These are phyloP conservation scores for Chrosomus eos DNA, from an alignment of 2,797 vertebrate genomes.

Conservation along the genomic window DNA sequence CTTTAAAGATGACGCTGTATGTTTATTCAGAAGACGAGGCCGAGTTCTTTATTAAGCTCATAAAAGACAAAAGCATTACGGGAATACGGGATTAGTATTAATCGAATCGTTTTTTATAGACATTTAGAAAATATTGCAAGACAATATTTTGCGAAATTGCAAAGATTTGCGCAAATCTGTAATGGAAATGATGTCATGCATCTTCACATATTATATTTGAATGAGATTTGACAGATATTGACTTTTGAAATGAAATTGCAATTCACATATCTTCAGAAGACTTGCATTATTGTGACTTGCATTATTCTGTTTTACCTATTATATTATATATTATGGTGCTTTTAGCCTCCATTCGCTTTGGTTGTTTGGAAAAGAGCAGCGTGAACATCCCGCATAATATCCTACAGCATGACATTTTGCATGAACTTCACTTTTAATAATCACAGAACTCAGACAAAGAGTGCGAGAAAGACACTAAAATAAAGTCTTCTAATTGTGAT, in stretches of 20 bases:
- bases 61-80: too few relatives aligned
- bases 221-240: background rate
- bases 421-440: background rate
- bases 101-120: too few relatives aligned
- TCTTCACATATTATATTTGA: background rate
- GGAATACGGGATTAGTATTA: too few relatives aligned
- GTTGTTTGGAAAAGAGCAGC: background rate
- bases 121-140: too few relatives aligned
- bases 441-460: slow-evolving; percentile 18
- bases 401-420: background rate
- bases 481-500: slow-evolving; percentile 42
- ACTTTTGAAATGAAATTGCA: background rate
- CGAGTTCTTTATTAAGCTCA: too few relatives aligned
- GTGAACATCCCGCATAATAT: background rate
- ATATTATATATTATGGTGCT: too few relatives aligned
- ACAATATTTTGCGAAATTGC: too few relatives aligned
- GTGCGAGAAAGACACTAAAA: background rate
- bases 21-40: too few relatives aligned
- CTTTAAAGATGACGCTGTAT: too few relatives aligned
- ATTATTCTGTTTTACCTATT: background rate
- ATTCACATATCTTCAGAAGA: too few relatives aligned
- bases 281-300: background rate
- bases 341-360: background rate
- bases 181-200: background rate
- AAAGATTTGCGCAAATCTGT: too few relatives aligned